Base-by-base conservation (phyloP, 2,888 invertebrate genomes). In the Erebia aethiops region DNA sequence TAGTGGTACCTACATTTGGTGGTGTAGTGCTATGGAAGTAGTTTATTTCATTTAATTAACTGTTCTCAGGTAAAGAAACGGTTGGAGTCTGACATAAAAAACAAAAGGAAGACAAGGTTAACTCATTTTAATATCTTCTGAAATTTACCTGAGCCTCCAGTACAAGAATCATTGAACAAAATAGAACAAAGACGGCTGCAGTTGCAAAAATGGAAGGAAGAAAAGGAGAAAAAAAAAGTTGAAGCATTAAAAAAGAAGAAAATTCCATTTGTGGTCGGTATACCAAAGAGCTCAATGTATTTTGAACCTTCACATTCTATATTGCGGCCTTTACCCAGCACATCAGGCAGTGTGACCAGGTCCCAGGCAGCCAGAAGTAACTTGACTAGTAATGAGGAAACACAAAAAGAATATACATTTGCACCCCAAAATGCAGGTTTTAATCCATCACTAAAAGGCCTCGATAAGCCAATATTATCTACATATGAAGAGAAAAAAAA, bases 401-500 rank as follows among this genome's bases (percentile, higher is more conserved):
- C 49, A 21, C 61, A 69, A 67, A 65, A 77, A 57, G 10, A n/a
- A 73, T 49, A 82, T 51, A 93, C 93, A 0, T 94, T 95, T 85
- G 95, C 95, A 11, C 95, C 95, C 0, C 81, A 81, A 69, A 90
- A 94, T 86, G 92, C 95, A 16, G 76, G 82, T 13, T 95, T 95
- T 78, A 90, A 86, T 77, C 95, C 95, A 1, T 71, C 80, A 11
- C 85, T 87, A 10, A 81, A 81, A 74, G 82, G 81, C 11, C 57
- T 83, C 9, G 75, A 72, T 0, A 86, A 82, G 71, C 77, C 83
- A 1, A 49, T 26, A 16, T 56, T 66, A 43, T 16, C 49, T 11
- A 18, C 21, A 35, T 63, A 14, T 43, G 60, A 13, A n/a, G 56
- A 58, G n/a, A 18, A 58, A 63, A 46, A 52, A 14, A n/a, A 7